Conservation (phyloP, 2,113 vertebrate genomes). For the Hirundichthys speculiger region DNA sequence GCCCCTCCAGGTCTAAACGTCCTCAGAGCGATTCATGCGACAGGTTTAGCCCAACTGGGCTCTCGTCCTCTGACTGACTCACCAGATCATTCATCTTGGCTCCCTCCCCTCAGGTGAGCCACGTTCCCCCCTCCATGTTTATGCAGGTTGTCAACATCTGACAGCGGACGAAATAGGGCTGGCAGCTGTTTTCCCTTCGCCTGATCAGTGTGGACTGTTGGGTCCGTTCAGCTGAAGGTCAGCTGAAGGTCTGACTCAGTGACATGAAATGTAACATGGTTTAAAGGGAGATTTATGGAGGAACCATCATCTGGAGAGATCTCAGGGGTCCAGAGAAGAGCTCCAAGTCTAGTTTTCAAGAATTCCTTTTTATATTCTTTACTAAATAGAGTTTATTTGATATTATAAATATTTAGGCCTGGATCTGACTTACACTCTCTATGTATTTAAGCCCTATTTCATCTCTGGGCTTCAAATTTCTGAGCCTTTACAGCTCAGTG, state of each 20-base stretch:
- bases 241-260: slow-evolving; percentile 26
- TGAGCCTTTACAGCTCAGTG: too few relatives aligned
- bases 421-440: too few relatives aligned
- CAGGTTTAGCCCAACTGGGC: slow-evolving; percentile 18
- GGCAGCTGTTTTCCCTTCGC: slow-evolving; percentile 41
- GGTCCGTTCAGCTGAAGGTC: slow-evolving; percentile 71
- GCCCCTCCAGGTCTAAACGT: neutral
- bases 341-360: slow-evolving; percentile 4
- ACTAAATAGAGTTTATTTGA: too few relatives aligned
- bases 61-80: slow-evolving; percentile 40
- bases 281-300: slow-evolving; percentile 52
- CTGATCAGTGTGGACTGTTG: slow-evolving; percentile 47
- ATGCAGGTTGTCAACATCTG: slow-evolving; percentile 71
- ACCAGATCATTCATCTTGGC: slow-evolving; percentile 38
- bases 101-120: slow-evolving; percentile 53
- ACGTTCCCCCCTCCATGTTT: slow-evolving; percentile 49
- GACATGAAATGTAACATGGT: slow-evolving; percentile 31
- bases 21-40: slow-evolving; percentile 7
- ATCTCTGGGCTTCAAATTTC: too few relatives aligned
- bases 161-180: slow-evolving; percentile 46
- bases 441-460: too few relatives aligned
- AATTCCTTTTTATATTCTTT: too few relatives aligned
- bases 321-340: slow-evolving; percentile 12
- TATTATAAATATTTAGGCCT: too few relatives aligned
- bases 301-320: slow-evolving; percentile 40